These are phyloP conservation scores for Drosophila koepferae DNA, from an alignment of 2,888 invertebrate genomes.

Conservation along the genomic window DNA sequence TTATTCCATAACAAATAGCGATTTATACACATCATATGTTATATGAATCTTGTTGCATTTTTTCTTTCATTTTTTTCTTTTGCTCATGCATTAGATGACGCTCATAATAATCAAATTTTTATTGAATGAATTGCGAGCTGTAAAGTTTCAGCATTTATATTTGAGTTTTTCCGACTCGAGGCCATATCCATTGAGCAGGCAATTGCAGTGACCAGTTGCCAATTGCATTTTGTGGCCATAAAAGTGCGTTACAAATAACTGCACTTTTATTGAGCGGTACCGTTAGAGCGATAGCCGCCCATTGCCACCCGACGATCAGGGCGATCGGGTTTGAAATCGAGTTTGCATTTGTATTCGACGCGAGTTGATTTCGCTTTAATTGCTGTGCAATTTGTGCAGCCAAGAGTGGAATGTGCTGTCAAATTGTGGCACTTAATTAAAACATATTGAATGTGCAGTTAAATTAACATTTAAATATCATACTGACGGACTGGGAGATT, in stretches of 20 bases:
- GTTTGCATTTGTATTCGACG: slow-evolving; percentile 12
- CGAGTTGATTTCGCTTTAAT: slow-evolving; percentile 54
- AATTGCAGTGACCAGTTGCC: slow-evolving; percentile 32
- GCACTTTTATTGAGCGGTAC: slow-evolving; percentile 61
- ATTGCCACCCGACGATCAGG: slow-evolving; percentile 17
- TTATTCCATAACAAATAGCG: slow-evolving; percentile 33
- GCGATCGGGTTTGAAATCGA: slow-evolving; percentile 21
- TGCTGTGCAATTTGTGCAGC: slow-evolving; percentile 75
- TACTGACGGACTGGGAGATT: not conserved
- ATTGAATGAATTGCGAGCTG: slow-evolving; percentile 75
- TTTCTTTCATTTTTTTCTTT: not conserved
- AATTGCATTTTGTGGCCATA: slow-evolving; percentile 60
- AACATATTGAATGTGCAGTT: slow-evolving; percentile 52
- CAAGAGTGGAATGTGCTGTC: slow-evolving; percentile 68
- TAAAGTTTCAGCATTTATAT: slow-evolving; percentile 38
- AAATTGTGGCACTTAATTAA: slow-evolving; percentile 73
- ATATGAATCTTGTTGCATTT: slow-evolving; percentile 11
- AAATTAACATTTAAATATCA: not conserved
- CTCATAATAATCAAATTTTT: slow-evolving; percentile 76
- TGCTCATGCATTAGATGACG: slow-evolving; percentile 57
- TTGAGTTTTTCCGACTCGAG: slow-evolving; percentile 57
- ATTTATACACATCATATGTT: slow-evolving; percentile 34
- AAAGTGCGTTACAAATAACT: slow-evolving; percentile 78
- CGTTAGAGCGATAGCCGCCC: slow-evolving; percentile 56
- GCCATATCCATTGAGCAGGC: slow-evolving; percentile 68